Evolutionary conservation across 2,797 vertebrate genomes (phyloP).

Genomic region (Eidolon dupreanum): DNA sequence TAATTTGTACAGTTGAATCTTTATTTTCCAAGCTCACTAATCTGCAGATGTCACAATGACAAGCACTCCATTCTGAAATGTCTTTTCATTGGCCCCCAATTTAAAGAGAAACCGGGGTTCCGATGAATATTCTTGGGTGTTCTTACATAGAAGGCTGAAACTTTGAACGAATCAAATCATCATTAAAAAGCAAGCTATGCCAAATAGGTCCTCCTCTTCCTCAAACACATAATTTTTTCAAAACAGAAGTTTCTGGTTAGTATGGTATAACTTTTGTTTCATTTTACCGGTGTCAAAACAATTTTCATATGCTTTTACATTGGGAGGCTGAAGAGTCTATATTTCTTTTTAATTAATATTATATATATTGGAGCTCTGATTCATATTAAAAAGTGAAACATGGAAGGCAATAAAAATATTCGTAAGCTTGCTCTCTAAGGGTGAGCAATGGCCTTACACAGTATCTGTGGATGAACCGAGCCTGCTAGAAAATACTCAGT

Average conservation of each 20-base stretch:
- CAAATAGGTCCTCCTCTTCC: neutral
- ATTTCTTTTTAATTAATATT: constrained; percentile 3
- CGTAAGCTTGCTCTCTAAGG: neutral
- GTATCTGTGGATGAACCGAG: neutral
- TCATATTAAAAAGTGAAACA: neutral
- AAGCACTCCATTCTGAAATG: neutral
- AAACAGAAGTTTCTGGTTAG: neutral
- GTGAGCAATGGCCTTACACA: neutral
- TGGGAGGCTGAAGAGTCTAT: neutral
- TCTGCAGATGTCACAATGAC: neutral
- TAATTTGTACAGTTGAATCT: neutral
- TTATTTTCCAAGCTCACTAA: neutral
- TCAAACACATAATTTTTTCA: neutral
- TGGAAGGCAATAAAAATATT: neutral
- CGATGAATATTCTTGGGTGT: neutral
- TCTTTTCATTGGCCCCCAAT: neutral
- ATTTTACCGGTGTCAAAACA: neutral
- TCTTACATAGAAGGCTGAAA: neutral
- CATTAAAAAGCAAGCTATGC: neutral
- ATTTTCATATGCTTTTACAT: neutral
- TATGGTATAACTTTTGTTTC: neutral
- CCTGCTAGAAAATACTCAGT: neutral
- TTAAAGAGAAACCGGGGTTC: neutral
- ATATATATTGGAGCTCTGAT: neutral
- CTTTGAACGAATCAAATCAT: neutral